Conservation (phyloP, 2,113 vertebrate species). For the Dinomys branickii region DNA sequence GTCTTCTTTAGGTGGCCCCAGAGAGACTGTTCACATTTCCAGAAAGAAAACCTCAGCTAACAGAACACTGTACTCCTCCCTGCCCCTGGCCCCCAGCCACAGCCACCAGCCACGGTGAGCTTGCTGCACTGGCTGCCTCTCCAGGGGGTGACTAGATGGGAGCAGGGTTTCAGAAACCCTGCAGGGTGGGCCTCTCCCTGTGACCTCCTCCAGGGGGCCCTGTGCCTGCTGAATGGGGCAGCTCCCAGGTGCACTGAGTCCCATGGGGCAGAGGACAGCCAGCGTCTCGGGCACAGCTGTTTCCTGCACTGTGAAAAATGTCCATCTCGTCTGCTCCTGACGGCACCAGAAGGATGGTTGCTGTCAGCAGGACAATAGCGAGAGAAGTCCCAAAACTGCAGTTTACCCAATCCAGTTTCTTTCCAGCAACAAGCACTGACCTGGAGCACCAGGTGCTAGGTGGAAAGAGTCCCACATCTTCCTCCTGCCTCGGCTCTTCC, state of each 20-base stretch:
- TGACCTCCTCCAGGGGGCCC: no score
- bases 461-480: not conserved
- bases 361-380: not conserved
- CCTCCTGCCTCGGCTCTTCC: not conserved
- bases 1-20: not conserved
- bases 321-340: not conserved
- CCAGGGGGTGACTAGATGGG: not conserved
- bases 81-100: not conserved
- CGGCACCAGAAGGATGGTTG: not conserved
- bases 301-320: not conserved
- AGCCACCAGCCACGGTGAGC: no score
- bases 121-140: accelerated
- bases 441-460: not conserved
- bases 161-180: no score
- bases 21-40: accelerated
- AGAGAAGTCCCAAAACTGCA: not conserved
- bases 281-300: not conserved
- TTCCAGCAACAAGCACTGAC: not conserved
- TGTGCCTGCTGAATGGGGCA: accelerated
- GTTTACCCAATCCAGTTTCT: not conserved
- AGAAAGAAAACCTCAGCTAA: accelerated
- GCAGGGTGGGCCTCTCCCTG: accelerated
- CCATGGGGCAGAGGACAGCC: not conserved
- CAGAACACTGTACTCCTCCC: accelerated
- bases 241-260: not conserved